phyloP scores from a whole-genome alignment of 2,113 vertebrate genomes.

The Neotoma lepida region DNA sequence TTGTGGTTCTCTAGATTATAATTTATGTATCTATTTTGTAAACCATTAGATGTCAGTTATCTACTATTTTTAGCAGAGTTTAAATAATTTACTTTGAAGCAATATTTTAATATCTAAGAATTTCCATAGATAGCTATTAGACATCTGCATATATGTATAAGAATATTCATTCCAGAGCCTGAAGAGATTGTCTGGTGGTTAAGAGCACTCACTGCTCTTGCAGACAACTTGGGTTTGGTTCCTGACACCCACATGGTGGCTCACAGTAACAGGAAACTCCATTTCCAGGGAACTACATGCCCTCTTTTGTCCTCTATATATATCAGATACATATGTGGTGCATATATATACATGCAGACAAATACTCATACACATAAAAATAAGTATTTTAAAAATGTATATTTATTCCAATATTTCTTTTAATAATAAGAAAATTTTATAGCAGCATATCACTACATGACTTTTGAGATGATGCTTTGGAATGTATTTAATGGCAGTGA shows the following conservation, averaged over 20 bases:
- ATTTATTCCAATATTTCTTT: neutral
- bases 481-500: too few relatives aligned
- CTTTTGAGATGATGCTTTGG: too few relatives aligned
- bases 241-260: neutral
- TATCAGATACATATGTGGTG: neutral
- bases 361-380: neutral
- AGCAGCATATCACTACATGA: too few relatives aligned
- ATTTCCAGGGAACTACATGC: neutral
- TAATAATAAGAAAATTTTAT: neutral
- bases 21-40: neutral
- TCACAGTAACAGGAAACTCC: neutral
- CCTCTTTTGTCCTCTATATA: neutral
- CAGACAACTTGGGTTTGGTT: neutral
- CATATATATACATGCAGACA: neutral
- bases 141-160: neutral
- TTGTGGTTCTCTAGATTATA: neutral
- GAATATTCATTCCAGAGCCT: neutral
- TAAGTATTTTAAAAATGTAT: neutral
- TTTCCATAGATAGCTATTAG: neutral
- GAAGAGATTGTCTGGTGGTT: neutral
- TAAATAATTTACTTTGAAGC: neutral
- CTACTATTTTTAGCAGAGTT: neutral
- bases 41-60: neutral
- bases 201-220: neutral
- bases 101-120: neutral